A percentile compares a stretch with the other conserved stretches of the same genome.
Conservation (phyloP, 2,113 vertebrate species). For the Albula glossodonta region DNA sequence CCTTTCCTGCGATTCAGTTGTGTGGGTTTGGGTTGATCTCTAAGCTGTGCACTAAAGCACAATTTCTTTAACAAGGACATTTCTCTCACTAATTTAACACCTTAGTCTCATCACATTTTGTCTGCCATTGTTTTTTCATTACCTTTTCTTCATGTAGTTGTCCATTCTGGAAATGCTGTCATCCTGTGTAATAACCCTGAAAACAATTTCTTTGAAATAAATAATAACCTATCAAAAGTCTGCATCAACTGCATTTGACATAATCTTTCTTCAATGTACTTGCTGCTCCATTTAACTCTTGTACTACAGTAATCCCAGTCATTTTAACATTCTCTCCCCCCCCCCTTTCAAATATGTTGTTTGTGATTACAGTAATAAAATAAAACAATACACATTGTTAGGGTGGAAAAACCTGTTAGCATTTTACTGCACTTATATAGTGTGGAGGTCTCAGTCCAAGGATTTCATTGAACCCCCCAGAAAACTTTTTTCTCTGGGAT, state of each 20-base stretch:
- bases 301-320: not conserved
- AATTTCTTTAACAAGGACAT: no score
- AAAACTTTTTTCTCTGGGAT: not conserved
- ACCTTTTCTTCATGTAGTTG: not conserved
- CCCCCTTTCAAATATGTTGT: not conserved
- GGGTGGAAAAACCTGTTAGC: not conserved
- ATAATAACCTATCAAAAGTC: not conserved
- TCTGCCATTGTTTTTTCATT: not conserved
- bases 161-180: not conserved
- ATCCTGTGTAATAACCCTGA: not conserved
- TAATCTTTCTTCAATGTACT: not conserved
- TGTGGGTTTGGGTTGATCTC: constrained; percentile 59
- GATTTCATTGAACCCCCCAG: not conserved
- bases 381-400: not conserved
- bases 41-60: constrained; percentile 28
- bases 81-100: not conserved
- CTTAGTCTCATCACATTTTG: not conserved
- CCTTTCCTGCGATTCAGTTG: constrained; percentile 44
- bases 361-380: not conserved
- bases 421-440: not conserved
- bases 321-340: not conserved
- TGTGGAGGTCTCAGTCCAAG: not conserved
- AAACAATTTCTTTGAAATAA: not conserved
- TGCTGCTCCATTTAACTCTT: not conserved
- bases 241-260: not conserved